Base-by-base conservation (phyloP, 2,888 invertebrate genomes). In the Drosophila formosana region DNA sequence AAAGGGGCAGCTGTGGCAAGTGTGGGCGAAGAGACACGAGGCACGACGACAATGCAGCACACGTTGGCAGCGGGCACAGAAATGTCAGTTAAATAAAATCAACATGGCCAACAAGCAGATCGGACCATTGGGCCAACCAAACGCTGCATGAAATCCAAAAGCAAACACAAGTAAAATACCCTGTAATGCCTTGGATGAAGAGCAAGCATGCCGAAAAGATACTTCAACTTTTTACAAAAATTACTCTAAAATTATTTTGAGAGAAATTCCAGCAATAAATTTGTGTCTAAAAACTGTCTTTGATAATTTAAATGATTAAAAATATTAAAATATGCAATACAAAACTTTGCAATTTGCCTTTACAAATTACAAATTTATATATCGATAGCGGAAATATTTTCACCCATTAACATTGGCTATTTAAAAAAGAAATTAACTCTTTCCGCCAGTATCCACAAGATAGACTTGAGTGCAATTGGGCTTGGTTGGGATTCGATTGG, bases 21-120 rank as follows among this genome's bases (percentile, higher is more conserved):
- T 50, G 75, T 71, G 71, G 62, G 72, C 45, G 60, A 18, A 37
- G 47, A 23, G 62, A 57, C 60, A 43, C 61, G 43, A 37, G 5
- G 28, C 28, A 28, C 75, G 18, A 30, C n/a, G 30, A 47, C 49
- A 53, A 50, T 26, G 39, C 30, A 34, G 25, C 23, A 47, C 37
- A 53, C 46, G 43, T 30, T 26, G 50, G 39, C 78, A 75, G 66
- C 73, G 66, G 71, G 61, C 75, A 65, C 67, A 63, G 66, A 78
- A 88, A 79, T 74, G 81, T 63, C 86, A 79, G 86, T 85, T 79
- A 79, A 86, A 75, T 88, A 75, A 81, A 88, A 82, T 75, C 73
- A 85, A 88, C 79, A 87, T 67, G 70, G 61, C 67, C 80, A 66
- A 66, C 69, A 72, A 75, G 69, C 64, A 56, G 49, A 52, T 55